Percentiles rank a stretch among this genome's conserved stretches.
These are phyloP conservation scores for Hirundo rustica DNA, from an alignment of 2,797 vertebrate species.

Conservation along the genomic window DNA sequence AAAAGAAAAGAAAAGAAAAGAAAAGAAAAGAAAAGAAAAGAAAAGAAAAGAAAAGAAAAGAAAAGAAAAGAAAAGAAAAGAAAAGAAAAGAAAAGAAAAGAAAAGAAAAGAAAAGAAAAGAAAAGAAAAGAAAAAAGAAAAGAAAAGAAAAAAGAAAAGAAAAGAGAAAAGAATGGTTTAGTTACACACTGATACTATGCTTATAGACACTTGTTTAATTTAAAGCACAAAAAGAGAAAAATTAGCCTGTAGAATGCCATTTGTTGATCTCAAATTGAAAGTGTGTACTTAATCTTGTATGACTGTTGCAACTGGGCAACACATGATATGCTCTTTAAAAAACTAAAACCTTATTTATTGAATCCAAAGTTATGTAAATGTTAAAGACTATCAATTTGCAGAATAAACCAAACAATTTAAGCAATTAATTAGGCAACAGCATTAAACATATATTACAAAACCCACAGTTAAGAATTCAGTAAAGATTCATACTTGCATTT, in stretches of 20 bases:
- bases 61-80: no score
- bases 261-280: background rate
- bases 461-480: background rate
- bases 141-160: no score
- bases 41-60: no score
- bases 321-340: background rate
- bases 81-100: no score
- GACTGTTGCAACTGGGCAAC: background rate
- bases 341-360: background rate
- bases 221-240: background rate
- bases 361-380: background rate
- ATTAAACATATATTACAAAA: background rate
- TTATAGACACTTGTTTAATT: background rate
- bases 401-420: background rate
- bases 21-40: no score
- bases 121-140: no score
- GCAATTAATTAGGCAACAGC: background rate
- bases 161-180: no score
- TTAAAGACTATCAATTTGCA: background rate
- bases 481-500: background rate
- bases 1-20: no score
- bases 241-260: background rate
- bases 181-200: background rate
- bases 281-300: background rate
- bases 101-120: no score